A percentile compares a stretch with the other conserved stretches of the same genome.
Conservation (phyloP, 2,113 vertebrate species). For the Paedocypris sp. region DNA sequence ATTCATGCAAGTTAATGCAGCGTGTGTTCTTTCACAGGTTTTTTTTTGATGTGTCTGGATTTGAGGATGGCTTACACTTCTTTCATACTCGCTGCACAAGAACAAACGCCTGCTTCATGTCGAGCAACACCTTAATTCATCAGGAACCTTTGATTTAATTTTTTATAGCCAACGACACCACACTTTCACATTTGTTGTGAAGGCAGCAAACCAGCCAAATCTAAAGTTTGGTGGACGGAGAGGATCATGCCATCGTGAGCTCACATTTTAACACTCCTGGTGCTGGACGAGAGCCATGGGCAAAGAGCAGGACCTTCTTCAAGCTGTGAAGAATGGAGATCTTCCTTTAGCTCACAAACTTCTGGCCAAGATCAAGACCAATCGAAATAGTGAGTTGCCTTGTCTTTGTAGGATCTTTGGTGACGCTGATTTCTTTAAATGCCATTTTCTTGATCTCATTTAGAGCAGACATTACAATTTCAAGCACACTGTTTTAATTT, state of each 20-base stretch:
- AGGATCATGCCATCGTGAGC: conserved; percentile 5
- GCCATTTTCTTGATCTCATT: not conserved
- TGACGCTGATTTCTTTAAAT: not conserved
- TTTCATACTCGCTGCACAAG: not conserved
- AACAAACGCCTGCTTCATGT: not conserved
- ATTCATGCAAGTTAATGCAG: too few relatives aligned
- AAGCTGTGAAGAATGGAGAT: conserved; percentile 62
- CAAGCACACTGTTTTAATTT: not conserved
- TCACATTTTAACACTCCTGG: not conserved
- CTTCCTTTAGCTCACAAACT: conserved; percentile 56
- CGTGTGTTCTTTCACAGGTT: not conserved
- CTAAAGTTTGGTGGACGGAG: not conserved
- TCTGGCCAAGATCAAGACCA: conserved; percentile 60
- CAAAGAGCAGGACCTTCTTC: conserved; percentile 61
- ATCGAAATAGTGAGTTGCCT: conserved; percentile 56
- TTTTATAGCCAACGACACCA: too few relatives aligned
- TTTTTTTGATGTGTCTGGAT: not conserved
- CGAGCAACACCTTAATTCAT: not conserved
- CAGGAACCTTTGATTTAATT: too few relatives aligned
- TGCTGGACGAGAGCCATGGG: conserved; percentile 48
- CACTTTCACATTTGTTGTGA: not conserved
- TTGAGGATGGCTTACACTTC: not conserved
- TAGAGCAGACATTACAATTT: not conserved
- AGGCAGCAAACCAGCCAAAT: not conserved
- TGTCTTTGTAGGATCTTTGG: not conserved